Base-by-base conservation (phyloP, 2,888 invertebrate genomes). In the Nowickia ferox region DNA sequence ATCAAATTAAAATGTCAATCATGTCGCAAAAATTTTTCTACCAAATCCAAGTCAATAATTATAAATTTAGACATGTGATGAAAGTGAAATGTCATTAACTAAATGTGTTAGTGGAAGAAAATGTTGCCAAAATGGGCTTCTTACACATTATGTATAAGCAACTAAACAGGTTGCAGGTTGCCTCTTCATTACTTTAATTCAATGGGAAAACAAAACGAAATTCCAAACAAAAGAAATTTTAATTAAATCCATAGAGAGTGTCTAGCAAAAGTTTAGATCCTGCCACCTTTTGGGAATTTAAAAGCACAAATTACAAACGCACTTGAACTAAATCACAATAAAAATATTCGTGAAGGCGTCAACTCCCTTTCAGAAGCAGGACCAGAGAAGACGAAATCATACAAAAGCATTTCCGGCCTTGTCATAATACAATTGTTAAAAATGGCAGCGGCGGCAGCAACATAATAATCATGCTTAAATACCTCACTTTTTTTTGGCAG, bases 391-490 rank as follows among this genome's bases (percentile, higher is more conserved):
- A 66, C 84, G 86, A 87, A 80, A 38, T 81, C 44, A 61, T 22
- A 90, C 90, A 91, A 91, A 88, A 88, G 90, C 88, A 89, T 89
- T 90, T 91, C 90, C 90, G 90, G 90, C 88, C 88, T 89, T 89
- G 89, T 88, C 80, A 82, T 68, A 74, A 69, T 15, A 51, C 44
- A 68, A 74, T 72, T 42, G 55, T 57, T 57, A 17, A 46, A 38
- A 79, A 71, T 72, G 44, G 10, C 55, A 61, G 57, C 71, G 22
- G 15, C 57, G 57, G 15, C 42, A 51, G 10, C 17, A 57, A 19
- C n/a, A 75, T 51, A 17, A 71, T 48, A 79, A 69, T 51, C 65
- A 72, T 59, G 57, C 22, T 71, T 48, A 65, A 86, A 63, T 77
- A 51, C 59, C 57, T 84, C 42, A 11, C 19, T 66, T 66, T 5